Evolutionary conservation across 2,113 vertebrate species (phyloP).

Genomic region (Neofelis nebulosa): DNA sequence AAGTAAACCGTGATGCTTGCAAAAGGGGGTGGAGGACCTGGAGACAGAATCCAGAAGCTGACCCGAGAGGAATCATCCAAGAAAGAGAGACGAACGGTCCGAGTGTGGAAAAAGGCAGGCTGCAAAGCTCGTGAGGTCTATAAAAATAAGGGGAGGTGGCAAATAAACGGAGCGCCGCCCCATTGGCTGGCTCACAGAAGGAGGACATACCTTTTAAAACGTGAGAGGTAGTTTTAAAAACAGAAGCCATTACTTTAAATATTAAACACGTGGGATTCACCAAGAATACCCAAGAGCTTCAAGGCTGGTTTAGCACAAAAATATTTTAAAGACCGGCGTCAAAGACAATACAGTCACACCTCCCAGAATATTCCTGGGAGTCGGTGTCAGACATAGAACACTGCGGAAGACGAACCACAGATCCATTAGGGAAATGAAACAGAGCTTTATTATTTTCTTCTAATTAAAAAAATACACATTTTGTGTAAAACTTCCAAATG

Average conservation of each 20-base stretch:
- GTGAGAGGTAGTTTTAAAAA: neutral
- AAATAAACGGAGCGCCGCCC: neutral
- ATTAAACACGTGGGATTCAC: neutral
- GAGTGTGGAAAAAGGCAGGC: neutral
- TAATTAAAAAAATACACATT: neutral
- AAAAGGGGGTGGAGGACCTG: no score
- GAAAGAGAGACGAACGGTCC: neutral
- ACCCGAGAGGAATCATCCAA: neutral
- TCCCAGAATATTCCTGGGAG: neutral
- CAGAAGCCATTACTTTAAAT: neutral
- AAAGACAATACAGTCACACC: neutral
- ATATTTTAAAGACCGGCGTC: neutral
- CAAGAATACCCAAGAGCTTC: neutral
- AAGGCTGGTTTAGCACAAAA: neutral
- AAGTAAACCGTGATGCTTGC: neutral
- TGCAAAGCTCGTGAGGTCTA: neutral
- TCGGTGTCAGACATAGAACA: neutral
- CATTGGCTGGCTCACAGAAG: neutral
- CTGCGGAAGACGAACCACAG: neutral
- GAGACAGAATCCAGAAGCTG: neutral
- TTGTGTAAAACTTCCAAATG: neutral
- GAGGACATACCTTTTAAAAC: neutral
- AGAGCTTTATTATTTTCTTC: conserved; percentile 21
- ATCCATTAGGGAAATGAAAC: neutral
- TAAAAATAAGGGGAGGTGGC: neutral